Evolutionary conservation across 2,888 invertebrate genomes (phyloP), one percentile per base, ranked within the genome.

Genomic region (Dynastes tityus): DNA sequence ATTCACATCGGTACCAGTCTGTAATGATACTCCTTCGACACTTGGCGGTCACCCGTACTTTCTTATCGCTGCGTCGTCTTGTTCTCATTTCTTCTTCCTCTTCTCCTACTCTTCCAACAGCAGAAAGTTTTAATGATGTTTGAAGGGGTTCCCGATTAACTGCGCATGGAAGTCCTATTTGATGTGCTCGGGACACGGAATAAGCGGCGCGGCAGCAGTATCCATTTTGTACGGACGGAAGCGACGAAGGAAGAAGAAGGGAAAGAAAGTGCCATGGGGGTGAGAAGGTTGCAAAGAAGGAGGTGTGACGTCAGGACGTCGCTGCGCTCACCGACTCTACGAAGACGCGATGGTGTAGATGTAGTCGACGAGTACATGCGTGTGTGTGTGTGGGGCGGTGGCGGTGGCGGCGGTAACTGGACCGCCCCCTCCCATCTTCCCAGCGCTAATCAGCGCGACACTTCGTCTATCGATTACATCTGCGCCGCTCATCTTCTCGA

Each of bases 391-490:
- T 81, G 29, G 80, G 83, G 82, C 83, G 82, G 84, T 83, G 85
- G 85, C 85, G 86, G 86, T 53, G 84, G 81, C 73, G 81, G 81
- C 73, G 81, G 82, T 77, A 81, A 77, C 82, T 81, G 84, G 84
- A 84, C 86, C 85, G 86, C 84, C 85, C 85, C 85, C 85, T 84
- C 82, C 85, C 85, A 84, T 84, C 82, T 83, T 83, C 82, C 84
- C 83, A 85, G 85, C 85, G 86, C 87, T 86, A 87, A 87, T 87
- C 87, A 86, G 86, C 86, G 84, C 87, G 87, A 87, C 86, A 87
- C 86, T 86, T 87, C 85, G 83, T 84, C 85, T 86, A 87, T 87
- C 86, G 87, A 87, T 87, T 85, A 85, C 85, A 85, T 85, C 85
- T 85, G 82, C 82, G 80, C 83, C 82, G 80, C 83, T 81, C 83